phyloP scores from a whole-genome alignment of 2,888 invertebrate genomes.

The Orthonychiurus folsomi region DNA sequence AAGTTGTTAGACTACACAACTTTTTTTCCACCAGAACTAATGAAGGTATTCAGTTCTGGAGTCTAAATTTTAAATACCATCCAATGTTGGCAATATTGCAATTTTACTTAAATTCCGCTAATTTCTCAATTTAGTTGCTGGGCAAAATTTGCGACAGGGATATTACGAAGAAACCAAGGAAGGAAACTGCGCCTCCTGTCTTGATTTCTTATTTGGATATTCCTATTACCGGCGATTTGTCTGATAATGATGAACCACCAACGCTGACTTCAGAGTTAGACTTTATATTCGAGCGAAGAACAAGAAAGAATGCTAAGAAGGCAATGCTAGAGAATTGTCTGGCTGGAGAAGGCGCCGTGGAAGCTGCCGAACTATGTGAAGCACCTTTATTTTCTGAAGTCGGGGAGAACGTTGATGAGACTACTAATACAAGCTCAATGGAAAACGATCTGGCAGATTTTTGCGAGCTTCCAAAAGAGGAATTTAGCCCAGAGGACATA shows the following conservation, averaged over 20 bases:
- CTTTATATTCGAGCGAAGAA: background rate
- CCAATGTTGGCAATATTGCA: background rate
- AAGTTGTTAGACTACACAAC: background rate
- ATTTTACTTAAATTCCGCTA: background rate
- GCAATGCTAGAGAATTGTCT: background rate
- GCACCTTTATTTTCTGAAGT: background rate
- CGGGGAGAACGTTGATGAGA: background rate
- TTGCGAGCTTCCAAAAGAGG: background rate
- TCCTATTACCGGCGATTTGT: background rate
- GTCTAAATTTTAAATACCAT: background rate
- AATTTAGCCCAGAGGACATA: slow-evolving; percentile 24
- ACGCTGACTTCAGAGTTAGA: background rate
- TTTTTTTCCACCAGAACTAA: background rate
- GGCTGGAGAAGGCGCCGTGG: background rate
- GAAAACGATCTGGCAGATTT: background rate
- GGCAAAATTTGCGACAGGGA: background rate
- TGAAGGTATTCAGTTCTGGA: background rate
- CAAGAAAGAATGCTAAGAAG: background rate
- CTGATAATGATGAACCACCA: background rate
- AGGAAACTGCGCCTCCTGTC: background rate
- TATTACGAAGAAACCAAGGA: background rate
- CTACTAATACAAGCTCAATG: background rate
- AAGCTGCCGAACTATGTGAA: background rate
- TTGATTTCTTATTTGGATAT: background rate
- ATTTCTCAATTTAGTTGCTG: background rate